Evolutionary conservation across 2,888 invertebrate species (phyloP), one percentile per base, ranked within the genome.

Genomic region (Papilio elwesi): DNA sequence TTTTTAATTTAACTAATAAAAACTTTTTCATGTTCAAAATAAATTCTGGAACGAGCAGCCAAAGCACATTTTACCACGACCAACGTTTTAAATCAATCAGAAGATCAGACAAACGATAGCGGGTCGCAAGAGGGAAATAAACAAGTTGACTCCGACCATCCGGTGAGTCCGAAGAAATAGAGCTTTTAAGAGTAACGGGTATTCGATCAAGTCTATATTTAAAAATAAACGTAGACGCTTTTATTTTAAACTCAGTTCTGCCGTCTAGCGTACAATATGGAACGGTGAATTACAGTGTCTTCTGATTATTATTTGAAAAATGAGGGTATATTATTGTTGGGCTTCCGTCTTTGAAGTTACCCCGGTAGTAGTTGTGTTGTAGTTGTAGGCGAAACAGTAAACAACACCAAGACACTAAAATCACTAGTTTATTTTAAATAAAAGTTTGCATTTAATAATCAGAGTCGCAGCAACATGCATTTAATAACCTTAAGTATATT

Each of bases 101-200:
- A 63, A 63, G 68, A 68, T 68, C 47, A 55, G 16, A 55, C 68
- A 68, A 68, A 68, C 0, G 62, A 64, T 48, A 72, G 11, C 36
- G 55, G 55, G 47, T 55, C 68, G 16, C 15, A 47, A 63, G 64
- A 68, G 49, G 49, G 53, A 68, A 72, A 72, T 47, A 64, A 68
- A 64, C 68, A 72, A 68, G 55, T 68, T 47, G 68, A 68, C 64
- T 68, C 63, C 52, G 48, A 68, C 68, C 72, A 64, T 47, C 63
- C 68, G 68, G 72, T 72, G 63, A 68, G 72, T 72, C 15, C 38
- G 63, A 72, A 67, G 38, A 71, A 66, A 71, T 71, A 71, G 13
- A 63, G 64, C 71, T 71, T 72, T 72, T 72, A 55, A 68, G 55
- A 64, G 72, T 55, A 72, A 68, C 72, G 49, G 62, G 52, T 68